phyloP scores from a whole-genome alignment of 2,888 invertebrate species.

The Subacronicta megacephala region DNA sequence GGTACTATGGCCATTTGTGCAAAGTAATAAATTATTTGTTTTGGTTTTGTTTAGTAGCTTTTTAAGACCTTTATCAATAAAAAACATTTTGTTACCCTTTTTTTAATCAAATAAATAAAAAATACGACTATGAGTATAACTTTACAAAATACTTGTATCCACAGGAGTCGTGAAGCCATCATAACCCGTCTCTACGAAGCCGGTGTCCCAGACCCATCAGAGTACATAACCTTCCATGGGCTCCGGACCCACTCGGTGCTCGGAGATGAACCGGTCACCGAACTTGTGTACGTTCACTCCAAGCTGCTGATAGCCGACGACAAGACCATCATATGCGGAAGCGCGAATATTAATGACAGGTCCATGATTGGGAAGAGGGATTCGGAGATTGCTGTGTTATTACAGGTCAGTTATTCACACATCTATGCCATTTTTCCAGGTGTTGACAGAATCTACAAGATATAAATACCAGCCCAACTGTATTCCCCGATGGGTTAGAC shows the following conservation, averaged over 20 bases:
- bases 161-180: conserved; percentile 95
- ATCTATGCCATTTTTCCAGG: too few species aligned
- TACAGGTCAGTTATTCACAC: conserved; percentile 91
- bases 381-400: conserved; percentile 97
- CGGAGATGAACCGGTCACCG: conserved; percentile 95
- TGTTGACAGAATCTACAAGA: too few species aligned
- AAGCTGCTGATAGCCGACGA: conserved; percentile 99
- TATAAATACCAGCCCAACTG: too few species aligned
- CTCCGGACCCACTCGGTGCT: conserved; percentile 94
- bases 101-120: too few species aligned
- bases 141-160: background rate
- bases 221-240: conserved; percentile 97
- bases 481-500: too few species aligned
- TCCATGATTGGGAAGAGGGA: conserved; percentile 98
- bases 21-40: too few species aligned
- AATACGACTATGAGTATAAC: too few species aligned
- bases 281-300: conserved; percentile 99
- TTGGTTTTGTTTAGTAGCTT: too few species aligned
- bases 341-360: conserved; percentile 99
- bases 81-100: too few species aligned
- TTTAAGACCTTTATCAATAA: too few species aligned
- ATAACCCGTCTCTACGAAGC: conserved; percentile 93
- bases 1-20: too few species aligned
- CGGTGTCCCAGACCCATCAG: conserved; percentile 94
- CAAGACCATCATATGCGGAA: conserved; percentile 97